A percentile compares a stretch with the other conserved stretches of the same genome.
Evolutionary conservation across 2,888 invertebrate species (phyloP).

Genomic region (Acleris sparsana): DNA sequence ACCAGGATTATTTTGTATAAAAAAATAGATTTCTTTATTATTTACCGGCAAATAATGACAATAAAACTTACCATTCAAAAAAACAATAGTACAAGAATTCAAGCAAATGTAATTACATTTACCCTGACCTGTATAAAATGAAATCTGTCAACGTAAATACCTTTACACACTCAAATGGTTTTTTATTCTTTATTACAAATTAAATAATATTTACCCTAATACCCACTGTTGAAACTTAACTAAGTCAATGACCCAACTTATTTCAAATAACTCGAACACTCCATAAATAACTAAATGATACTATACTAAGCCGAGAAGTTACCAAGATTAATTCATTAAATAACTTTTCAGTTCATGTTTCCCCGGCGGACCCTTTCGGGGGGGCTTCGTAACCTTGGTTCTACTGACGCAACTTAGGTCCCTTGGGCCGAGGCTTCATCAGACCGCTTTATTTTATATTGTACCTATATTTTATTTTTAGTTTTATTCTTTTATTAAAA

Average conservation of each 20-base stretch:
- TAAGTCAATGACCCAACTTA: background rate
- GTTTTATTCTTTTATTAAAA: too few species aligned
- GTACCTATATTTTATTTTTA: background rate
- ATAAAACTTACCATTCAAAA: too few species aligned
- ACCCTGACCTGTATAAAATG: too few species aligned
- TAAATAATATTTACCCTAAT: too few species aligned
- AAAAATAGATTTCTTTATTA: too few species aligned
- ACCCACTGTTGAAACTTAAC: background rate
- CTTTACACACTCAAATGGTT: too few species aligned
- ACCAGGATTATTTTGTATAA: too few species aligned
- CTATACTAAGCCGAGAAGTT: conserved; percentile 15
- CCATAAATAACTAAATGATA: conserved; percentile 1
- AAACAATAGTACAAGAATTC: too few species aligned
- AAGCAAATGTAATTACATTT: too few species aligned
- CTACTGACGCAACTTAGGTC: conserved; percentile 16
- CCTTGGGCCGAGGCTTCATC: conserved; percentile 6
- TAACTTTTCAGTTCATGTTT: conserved; percentile 22
- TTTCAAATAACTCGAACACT: background rate
- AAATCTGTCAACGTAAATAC: too few species aligned
- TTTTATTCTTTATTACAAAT: too few species aligned
- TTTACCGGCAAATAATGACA: too few species aligned
- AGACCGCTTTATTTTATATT: conserved; percentile 14
- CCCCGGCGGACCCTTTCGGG: conserved; percentile 7
- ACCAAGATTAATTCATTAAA: conserved; percentile 30
- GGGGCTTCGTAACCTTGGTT: conserved; percentile 21